Evolutionary conservation across 2,113 vertebrate species (phyloP), one percentile per base, ranked within the genome.

Genomic region (Patagioenas fasciata): DNA sequence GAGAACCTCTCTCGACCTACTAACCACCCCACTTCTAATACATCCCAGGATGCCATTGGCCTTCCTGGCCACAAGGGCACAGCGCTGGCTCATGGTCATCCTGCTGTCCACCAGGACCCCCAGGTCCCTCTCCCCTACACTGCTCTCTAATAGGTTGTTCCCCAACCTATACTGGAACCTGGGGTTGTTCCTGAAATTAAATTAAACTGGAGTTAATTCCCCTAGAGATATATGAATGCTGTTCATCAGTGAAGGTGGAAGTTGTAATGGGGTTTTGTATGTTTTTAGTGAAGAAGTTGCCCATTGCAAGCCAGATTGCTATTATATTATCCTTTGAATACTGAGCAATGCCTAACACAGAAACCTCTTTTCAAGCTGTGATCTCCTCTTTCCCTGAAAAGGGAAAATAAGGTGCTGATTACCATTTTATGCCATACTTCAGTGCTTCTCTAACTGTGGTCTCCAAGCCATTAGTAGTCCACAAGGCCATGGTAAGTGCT

Each of bases 161-260:
- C 40, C 40, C 40, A 40, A 40, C 40, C 40, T 40, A 40, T 13
- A 40, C 40, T 40, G 40, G 12, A 40, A 40, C 40, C 11, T 40
- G 40, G 40, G 40, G 40, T 13, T 40, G 40, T 40, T 40, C 40
- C 40, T 40, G 40, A 40, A 40, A 40, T 40, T 40, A 47, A 81
- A 89, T 89, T 83, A 84, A 96, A 89, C 79, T 69, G 66, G 47
- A 89, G 42, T 16, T 4, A 77, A 93, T 88, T 78, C 56, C 64
- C 54, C 78, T 70, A 14, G 44, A 79, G 77, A 47, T 15, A 54
- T 36, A 23, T 19, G n/a, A 67, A 53, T 31, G 24, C 25, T 74
- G 13, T 36, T 80, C 5, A 16, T 40, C 21, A 28, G 34, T n/a
- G 75, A 80, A 58, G 29, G 34, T 67, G 57, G 60, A 70, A 58